These are phyloP conservation scores for Carlito syrichta DNA, from an alignment of 2,113 vertebrate genomes.

Conservation along the genomic window DNA sequence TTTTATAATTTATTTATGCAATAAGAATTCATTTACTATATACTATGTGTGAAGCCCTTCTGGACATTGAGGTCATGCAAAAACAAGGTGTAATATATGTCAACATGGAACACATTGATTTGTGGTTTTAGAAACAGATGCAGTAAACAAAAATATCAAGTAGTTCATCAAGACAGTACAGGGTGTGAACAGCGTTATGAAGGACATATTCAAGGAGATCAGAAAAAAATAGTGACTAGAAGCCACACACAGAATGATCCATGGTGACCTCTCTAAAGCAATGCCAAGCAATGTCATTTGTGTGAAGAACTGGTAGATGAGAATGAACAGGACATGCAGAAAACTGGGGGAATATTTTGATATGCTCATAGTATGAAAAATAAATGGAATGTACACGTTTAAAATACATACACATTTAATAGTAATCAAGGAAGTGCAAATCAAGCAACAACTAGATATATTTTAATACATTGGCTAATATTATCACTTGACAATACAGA, in stretches of 20 bases:
- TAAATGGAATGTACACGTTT: not conserved
- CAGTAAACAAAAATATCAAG: not conserved
- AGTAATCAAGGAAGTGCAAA: not conserved
- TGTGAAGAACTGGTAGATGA: not conserved
- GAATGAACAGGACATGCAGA: not conserved
- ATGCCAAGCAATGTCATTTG: not conserved
- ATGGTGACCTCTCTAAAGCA: not conserved
- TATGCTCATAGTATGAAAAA: not conserved
- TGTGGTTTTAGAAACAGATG: not conserved
- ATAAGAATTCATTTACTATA: not conserved
- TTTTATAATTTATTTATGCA: not conserved
- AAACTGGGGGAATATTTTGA: not conserved
- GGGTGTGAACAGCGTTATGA: not conserved
- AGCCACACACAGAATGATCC: not conserved
- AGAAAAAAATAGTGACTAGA: not conserved
- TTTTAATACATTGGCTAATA: not conserved
- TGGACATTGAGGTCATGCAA: not conserved
- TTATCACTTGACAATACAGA: not conserved
- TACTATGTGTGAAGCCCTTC: not conserved
- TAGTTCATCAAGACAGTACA: not conserved
- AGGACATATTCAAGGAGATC: not conserved
- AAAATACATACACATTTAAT: no score
- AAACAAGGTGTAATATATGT: not conserved
- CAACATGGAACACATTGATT: not conserved
- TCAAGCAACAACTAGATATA: not conserved